A percentile compares a stretch with the other conserved stretches of the same genome.
These are phyloP conservation scores for Oreocharis arfaki DNA, from an alignment of 2,113 vertebrate genomes.

Conservation along the genomic window DNA sequence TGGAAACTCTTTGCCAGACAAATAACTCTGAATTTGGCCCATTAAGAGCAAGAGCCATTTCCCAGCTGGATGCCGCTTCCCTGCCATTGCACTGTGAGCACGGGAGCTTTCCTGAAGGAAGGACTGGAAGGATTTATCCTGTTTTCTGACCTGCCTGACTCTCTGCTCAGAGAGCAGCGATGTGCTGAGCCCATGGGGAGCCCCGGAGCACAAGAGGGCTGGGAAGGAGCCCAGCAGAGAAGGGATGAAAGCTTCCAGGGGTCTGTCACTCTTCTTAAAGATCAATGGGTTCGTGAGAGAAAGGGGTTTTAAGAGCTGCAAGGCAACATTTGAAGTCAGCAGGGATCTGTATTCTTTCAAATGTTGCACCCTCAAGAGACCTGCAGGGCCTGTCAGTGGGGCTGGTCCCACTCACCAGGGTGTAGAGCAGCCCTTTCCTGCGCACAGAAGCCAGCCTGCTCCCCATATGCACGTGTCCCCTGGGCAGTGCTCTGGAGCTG, in stretches of 20 bases:
- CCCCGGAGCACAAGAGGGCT: fast-evolving
- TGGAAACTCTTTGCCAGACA: background rate
- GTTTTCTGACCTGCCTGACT: background rate
- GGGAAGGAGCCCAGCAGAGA: background rate
- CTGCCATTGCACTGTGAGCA: background rate
- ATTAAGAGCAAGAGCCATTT: background rate
- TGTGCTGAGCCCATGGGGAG: background rate
- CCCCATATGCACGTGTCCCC: fast-evolving
- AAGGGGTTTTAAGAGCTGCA: background rate
- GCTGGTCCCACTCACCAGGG: background rate
- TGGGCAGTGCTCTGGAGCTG: background rate
- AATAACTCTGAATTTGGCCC: background rate
- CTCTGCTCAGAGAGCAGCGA: background rate
- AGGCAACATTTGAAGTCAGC: background rate
- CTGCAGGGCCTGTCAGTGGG: background rate
- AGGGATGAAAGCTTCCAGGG: background rate
- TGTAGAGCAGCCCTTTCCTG: background rate
- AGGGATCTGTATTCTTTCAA: background rate
- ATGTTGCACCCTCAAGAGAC: background rate
- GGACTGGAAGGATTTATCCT: background rate
- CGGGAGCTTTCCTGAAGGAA: background rate
- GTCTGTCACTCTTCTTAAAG: background rate
- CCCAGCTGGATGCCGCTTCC: background rate
- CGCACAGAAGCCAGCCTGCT: background rate
- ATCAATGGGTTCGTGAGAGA: background rate